These are phyloP conservation scores for Sylvietta virens DNA, from an alignment of 2,113 vertebrate species.

Conservation along the genomic window DNA sequence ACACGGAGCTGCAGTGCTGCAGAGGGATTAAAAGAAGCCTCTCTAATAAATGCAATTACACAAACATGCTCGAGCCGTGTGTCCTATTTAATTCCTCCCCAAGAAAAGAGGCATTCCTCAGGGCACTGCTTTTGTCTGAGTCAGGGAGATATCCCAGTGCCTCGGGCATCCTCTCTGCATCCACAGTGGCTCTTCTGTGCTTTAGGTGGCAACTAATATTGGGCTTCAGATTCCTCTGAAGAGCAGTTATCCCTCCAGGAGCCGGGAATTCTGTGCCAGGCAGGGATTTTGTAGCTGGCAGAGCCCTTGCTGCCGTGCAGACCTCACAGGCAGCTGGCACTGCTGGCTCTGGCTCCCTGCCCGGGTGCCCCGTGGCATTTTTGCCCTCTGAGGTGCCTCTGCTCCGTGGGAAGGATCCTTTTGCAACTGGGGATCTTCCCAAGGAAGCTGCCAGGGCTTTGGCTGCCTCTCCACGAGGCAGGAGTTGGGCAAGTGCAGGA, in stretches of 20 bases:
- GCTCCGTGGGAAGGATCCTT: not conserved
- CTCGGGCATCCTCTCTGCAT: not conserved
- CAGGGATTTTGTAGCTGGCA: not conserved
- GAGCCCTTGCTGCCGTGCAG: not conserved
- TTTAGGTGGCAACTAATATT: not conserved
- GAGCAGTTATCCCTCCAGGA: not conserved
- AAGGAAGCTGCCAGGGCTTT: not conserved
- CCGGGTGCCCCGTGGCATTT: accelerated
- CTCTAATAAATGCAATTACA: constrained; percentile 29
- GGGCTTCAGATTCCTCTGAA: not conserved
- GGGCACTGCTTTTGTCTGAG: constrained; percentile 15
- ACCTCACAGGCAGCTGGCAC: not conserved
- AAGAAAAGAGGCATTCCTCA: constrained; percentile 1
- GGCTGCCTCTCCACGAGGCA: not conserved
- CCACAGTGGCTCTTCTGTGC: not conserved
- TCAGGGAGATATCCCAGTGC: not conserved
- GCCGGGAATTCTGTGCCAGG: not conserved
- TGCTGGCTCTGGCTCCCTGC: not conserved
- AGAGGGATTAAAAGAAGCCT: not conserved
- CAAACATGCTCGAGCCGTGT: not conserved
- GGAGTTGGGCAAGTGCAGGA: not conserved
- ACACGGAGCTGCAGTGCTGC: not conserved
- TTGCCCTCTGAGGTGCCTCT: not conserved
- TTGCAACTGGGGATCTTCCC: not conserved
- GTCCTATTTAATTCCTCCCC: constrained; percentile 26